Percentiles rank a stretch among this genome's conserved stretches.
phyloP scores from a whole-genome alignment of 2,113 vertebrate genomes.

The Erythrocercus mccallii region DNA sequence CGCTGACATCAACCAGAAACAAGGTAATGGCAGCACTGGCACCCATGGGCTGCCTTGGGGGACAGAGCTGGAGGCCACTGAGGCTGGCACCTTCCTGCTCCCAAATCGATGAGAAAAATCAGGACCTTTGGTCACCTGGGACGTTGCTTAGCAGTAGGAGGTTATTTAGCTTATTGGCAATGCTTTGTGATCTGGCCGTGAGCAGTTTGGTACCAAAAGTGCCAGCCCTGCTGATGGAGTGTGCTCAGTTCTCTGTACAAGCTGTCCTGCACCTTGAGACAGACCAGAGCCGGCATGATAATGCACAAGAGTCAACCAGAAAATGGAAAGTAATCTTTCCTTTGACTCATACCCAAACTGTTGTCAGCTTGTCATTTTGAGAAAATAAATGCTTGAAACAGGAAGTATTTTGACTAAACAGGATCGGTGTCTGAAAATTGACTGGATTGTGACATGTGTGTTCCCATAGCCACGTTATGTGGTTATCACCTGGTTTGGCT shows the following conservation, averaged over 20 bases:
- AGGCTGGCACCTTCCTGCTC: background rate
- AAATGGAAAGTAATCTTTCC: slow-evolving; percentile 69
- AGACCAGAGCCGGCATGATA: background rate
- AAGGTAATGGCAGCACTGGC: slow-evolving; percentile 77
- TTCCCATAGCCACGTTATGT: background rate
- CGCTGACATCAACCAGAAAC: slow-evolving; percentile 94
- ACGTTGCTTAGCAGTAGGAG: background rate
- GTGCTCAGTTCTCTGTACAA: background rate
- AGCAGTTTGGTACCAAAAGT: background rate
- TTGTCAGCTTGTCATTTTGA: slow-evolving; percentile 59
- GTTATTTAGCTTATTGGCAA: background rate
- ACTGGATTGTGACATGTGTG: background rate
- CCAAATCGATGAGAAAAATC: background rate
- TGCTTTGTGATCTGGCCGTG: background rate
- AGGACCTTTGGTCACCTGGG: background rate
- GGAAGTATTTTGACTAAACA: slow-evolving; percentile 63
- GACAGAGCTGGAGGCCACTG: background rate
- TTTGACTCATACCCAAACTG: slow-evolving; percentile 61
- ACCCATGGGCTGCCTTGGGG: background rate
- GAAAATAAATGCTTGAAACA: slow-evolving; percentile 63
- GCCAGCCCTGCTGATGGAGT: background rate
- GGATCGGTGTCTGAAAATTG: background rate
- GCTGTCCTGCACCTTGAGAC: background rate
- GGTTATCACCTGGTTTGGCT: background rate
- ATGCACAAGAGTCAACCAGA: slow-evolving; percentile 30